Base-by-base conservation (phyloP, 64 coral and sea anemone species). In the Montipora foliosa region DNA sequence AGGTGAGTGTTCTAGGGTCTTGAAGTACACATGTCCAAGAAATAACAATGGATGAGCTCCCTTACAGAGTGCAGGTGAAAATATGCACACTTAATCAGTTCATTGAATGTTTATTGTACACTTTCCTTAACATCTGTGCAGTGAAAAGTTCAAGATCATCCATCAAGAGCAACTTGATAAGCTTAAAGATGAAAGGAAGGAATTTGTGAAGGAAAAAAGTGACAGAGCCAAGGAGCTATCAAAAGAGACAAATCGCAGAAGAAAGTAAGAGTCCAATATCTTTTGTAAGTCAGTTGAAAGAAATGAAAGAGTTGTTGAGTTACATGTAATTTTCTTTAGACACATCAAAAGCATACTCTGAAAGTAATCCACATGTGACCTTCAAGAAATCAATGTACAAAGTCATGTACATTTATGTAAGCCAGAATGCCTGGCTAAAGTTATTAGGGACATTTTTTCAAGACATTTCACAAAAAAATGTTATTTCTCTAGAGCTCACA, bases 191-290 rank as follows among this genome's bases (percentile, higher is more conserved):
- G 78, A 96, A 81, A 77, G 77, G 15, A 87, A 73, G 46, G 76
- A 90, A 51, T 92, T 90, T 48, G 50, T 82, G 37, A 79, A 90
- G 8, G 44, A 90, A 49, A 90, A 79, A 80, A 84, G 86, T 82
- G 95, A 96, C 13, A 90, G 92, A 68, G 89, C 50, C 2, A 96
- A 88, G 44, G 91, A 96, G 51, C 78, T 96, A 25, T 96, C 95
- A 47, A 93, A 85, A 72, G 95, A 96, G 67, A 96, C 92, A 53
- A 96, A 96, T 76, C 93, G 92, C 50, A 91, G 95, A 24, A 90
- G 92, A 88, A 96, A 90, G 95, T 96, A 96, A 91, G 95, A 6
- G 25, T 8, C 8, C 10, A 4, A 25, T 60, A 2, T 2, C 37
- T 37, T 37, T 37, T 37, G 55, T 67, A 84, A 61, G 1, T 49